A percentile compares a stretch with the other conserved stretches of the same genome.
Conservation (phyloP, 1,140 invertebrate species). For the Leptonema lineaticorne region DNA sequence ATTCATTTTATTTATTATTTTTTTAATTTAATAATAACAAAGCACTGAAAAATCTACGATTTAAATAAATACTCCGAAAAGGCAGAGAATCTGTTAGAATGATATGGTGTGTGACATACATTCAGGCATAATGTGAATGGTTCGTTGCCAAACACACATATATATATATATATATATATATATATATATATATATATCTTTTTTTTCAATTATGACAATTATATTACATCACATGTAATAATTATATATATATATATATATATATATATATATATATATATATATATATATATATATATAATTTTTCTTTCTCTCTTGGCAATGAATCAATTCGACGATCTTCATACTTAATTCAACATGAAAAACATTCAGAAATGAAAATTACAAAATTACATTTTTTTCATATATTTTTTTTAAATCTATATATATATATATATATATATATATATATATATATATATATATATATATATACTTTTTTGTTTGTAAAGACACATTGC, state of each 20-base stretch:
- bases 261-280: too few relatives aligned
- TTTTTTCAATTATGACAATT: too few relatives aligned
- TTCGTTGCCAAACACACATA: not conserved
- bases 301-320: not conserved
- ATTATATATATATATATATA: too few relatives aligned
- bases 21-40: too few relatives aligned
- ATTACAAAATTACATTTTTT: slow-evolving; percentile 16
- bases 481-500: slow-evolving; percentile 30
- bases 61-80: not conserved
- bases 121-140: not conserved
- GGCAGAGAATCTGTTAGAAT: slow-evolving; percentile 13
- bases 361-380: slow-evolving; percentile 27
- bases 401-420: not conserved
- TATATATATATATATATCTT: not conserved
- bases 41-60: not conserved
- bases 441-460: too few relatives aligned
- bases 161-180: not conserved
- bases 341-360: slow-evolving; percentile 10
- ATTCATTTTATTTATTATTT: too few relatives aligned
- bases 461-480: too few relatives aligned
- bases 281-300: too few relatives aligned
- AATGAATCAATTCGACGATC: slow-evolving; percentile 6
- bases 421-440: too few relatives aligned
- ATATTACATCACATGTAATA: too few relatives aligned
- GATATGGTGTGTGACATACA: slow-evolving; percentile 17